Evolutionary conservation across 2,113 vertebrate species (phyloP), one percentile per base, ranked within the genome.

Genomic region (Plectropomus leopardus): DNA sequence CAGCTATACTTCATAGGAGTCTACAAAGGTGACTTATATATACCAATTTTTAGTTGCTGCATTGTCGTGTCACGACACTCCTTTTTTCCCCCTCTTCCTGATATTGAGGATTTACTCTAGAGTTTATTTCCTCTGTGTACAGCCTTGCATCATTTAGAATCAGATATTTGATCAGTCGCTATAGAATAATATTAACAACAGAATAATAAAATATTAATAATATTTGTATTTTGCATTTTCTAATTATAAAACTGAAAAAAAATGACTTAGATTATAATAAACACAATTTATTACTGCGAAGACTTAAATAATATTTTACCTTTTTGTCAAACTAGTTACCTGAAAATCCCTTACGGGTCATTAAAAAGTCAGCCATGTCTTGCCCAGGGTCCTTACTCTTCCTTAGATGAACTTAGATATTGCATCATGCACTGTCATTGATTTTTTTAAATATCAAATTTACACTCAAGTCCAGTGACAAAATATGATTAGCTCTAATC

Each of bases 1-100:
- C 55, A 77, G 58, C 83, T 61, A 66, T 76, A 84, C 58, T 84
- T 86, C 40, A 75, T 80, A 70, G 30, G 66, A 61, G 45, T 74
- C 72, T 66, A 23, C 69, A 82, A 59, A 68, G 47, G 84, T 80
- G 79, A 82, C 64, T 70, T 75, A 26, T 58, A 51, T 63, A 69
- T 57, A 74, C 69, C 17, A 57, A 28, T 60, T 71, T 68, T 71
- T 16, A 23, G 45, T 30, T 26, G 53, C 60, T 60, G 51, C 45
- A 57, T 28, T 82, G 58, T 54, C 57, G 24, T 54, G 45, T 4
- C 1, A 26, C 16, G 11, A 8, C 4, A 1, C 26, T 26, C 0
- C 15, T 42, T 47, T 51, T 21, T 13, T 61, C 60, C 6, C 30
- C 51, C 17, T 76, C 0, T 24, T 45, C 28, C 9, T 73, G 11